Evolutionary conservation across 1,140 invertebrate genomes (phyloP), one percentile per base, ranked within the genome.

Genomic region (Diploscapter pachys): DNA sequence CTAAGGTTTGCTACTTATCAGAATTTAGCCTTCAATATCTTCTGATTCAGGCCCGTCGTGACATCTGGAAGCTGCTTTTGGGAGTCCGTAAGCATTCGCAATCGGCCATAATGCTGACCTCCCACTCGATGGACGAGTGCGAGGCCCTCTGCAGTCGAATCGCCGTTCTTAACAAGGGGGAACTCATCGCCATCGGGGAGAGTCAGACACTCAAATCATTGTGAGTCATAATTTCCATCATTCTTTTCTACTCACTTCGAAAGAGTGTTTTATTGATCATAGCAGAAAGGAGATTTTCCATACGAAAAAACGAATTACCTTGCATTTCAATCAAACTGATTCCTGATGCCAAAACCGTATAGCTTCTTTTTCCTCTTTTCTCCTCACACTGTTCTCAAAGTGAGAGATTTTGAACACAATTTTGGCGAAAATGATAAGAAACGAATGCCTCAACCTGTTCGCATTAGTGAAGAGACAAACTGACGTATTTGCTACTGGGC

Each of bases 21-120:
- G 31, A 0, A 56, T 6, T n/a, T 55, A 63, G 9, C 63, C 9
- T 65, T 9, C 13, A 6, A 49, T 11, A 72, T 11, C 4, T 64
- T 4, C 31, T 13, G 9, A 13, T 67, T 68, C 85, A 85, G 70
- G 87, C 89, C 3, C 80, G 88, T 68, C 79, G 89, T 63, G 88
- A 88, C 80, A 79, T 89, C n/a, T 90, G 89, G 89, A 85, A 87
- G 69, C 63, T 86, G 4, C 77, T 87, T 5, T 78, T 77, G 49
- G 55, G 81, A 13, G 65, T 70, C 11, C 51, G 75, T n/a, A 67
- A 75, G 11, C 52, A 71, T 5, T 53, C 66, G 4, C 31, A 31
- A 31, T 31, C 31, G 31, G 69, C 79, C 6, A 48, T 79, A 52
- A 55, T 84, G 4, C 63, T 84, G 4, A 85, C 83, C 2, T 82